Evolutionary conservation across 2,113 vertebrate species (phyloP).

Genomic region (Otocyon megalotis): DNA sequence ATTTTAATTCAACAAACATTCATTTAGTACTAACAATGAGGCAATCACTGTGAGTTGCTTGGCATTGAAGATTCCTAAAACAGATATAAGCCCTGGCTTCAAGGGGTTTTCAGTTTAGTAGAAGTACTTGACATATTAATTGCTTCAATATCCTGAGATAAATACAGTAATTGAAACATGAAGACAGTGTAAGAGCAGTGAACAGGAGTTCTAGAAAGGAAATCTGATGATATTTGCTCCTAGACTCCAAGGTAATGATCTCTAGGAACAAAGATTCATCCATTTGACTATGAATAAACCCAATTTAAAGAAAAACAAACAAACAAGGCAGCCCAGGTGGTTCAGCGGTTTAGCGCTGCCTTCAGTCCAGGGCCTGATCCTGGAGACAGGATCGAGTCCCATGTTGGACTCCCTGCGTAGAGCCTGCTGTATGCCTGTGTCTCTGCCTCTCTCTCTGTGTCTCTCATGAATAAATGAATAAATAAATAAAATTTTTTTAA

Average conservation of each 20-base stretch:
- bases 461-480: too few species aligned
- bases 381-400: too few species aligned
- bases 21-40: neutral
- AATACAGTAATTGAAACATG: neutral
- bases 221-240: neutral
- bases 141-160: neutral
- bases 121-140: neutral
- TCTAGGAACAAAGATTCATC: neutral
- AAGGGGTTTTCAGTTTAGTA: slow-evolving; percentile 6
- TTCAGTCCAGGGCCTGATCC: too few species aligned
- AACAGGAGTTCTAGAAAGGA: neutral
- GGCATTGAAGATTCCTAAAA: neutral
- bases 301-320: too few species aligned
- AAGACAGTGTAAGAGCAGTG: neutral
- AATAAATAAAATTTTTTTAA: neutral
- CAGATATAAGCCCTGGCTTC: neutral
- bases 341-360: too few species aligned
- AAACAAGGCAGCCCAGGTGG: too few species aligned
- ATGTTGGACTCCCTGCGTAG: too few species aligned
- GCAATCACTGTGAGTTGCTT: neutral
- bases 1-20: slow-evolving; percentile 4
- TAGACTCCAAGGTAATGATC: neutral
- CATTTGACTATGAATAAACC: neutral
- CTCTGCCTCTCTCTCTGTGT: too few species aligned
- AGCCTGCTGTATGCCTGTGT: too few species aligned